Evolutionary conservation across 2,797 vertebrate genomes (phyloP).

Genomic region (Zonotrichia albicollis): DNA sequence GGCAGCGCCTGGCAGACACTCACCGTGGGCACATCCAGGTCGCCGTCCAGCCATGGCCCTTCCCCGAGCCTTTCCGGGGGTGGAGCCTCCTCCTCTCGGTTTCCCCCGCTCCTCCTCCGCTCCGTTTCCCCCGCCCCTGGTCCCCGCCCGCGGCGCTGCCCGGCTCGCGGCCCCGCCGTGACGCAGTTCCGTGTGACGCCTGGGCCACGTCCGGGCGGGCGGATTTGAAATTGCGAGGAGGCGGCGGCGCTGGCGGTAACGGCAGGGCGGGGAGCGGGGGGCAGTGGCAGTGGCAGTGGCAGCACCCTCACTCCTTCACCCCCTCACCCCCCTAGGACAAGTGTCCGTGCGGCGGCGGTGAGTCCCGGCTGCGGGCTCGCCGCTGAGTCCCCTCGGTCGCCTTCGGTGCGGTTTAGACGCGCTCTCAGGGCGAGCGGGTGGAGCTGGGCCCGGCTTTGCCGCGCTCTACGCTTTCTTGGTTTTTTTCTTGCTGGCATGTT

Average conservation of each 20-base stretch:
- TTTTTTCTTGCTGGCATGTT: fast-evolving
- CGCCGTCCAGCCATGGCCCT: neutral
- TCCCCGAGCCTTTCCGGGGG: fast-evolving
- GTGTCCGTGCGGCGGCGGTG: neutral
- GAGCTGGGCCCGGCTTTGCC: neutral
- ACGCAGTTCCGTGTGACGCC: fast-evolving
- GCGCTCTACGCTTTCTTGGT: fast-evolving
- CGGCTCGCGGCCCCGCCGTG: neutral
- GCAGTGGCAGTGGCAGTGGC: no score
- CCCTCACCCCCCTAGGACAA: no score
- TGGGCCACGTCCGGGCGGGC: neutral
- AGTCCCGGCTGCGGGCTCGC: neutral
- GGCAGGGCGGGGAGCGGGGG: fast-evolving
- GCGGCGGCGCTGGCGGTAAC: neutral
- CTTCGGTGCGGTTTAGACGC: neutral
- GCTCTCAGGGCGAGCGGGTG: neutral
- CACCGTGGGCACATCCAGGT: neutral
- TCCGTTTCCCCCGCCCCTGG: neutral
- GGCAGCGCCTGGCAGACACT: fast-evolving
- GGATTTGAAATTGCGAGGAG: constrained; percentile 29
- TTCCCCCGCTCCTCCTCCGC: neutral
- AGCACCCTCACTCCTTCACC: neutral
- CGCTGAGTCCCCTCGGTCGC: neutral
- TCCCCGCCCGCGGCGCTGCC: no score
- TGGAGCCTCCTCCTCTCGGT: neutral